These are phyloP conservation scores for Delia radicum DNA, from an alignment of 1,140 invertebrate species.

Conservation along the genomic window DNA sequence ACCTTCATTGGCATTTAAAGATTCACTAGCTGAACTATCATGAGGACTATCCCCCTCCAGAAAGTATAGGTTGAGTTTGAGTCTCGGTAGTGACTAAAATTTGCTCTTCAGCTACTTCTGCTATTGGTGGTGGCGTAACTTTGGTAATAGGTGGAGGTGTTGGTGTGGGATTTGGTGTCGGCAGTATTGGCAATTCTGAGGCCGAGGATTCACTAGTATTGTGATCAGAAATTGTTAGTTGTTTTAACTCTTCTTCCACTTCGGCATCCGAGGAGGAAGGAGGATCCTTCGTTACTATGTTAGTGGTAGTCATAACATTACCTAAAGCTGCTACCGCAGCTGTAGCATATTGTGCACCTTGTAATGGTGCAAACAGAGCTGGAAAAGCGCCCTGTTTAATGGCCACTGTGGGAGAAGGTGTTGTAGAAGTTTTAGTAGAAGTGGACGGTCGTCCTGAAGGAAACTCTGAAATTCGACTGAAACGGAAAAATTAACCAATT, in stretches of 20 bases:
- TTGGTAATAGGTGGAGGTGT: conserved; percentile 38
- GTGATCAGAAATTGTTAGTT: conserved; percentile 33
- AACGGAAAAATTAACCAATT: background rate
- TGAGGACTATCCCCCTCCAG: conserved; percentile 7
- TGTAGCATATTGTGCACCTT: conserved; percentile 10
- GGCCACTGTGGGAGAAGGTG: conserved; percentile 31
- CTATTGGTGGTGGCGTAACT: conserved; percentile 35
- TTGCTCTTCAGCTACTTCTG: background rate
- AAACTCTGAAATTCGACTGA: conserved; percentile 30
- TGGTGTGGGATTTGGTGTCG: conserved; percentile 28
- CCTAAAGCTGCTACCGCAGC: conserved; percentile 21
- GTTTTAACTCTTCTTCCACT: conserved; percentile 37
- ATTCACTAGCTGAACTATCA: background rate
- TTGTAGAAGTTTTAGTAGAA: conserved; percentile 26
- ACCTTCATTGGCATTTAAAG: background rate
- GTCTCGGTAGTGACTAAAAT: conserved; percentile 6
- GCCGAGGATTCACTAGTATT: conserved; percentile 35
- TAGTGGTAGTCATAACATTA: conserved; percentile 11
- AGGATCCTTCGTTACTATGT: conserved; percentile 36
- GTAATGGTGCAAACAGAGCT: background rate
- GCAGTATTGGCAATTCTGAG: conserved; percentile 31
- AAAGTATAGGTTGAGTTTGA: background rate
- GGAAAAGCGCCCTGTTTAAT: conserved; percentile 8
- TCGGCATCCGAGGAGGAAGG: conserved; percentile 33
- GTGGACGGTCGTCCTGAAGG: conserved; percentile 27